Percentiles rank a stretch among this genome's conserved stretches.
phyloP scores from a whole-genome alignment of 2,113 vertebrate species.

The Tragelaphus imberbis region DNA sequence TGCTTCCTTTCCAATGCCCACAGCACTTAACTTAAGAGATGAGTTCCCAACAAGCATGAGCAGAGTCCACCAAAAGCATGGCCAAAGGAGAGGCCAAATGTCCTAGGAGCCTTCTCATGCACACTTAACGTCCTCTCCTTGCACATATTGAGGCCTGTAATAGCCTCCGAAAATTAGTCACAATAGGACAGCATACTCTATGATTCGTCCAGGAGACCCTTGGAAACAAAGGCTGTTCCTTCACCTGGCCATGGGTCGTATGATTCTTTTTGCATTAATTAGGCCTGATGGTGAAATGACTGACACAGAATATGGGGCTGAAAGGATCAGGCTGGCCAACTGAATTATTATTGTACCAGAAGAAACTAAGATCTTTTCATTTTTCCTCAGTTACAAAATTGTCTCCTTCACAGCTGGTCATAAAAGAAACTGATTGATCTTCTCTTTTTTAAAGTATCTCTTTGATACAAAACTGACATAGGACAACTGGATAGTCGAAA shows the following conservation, averaged over 20 bases:
- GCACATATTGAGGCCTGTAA: not conserved
- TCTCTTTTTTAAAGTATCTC: not conserved
- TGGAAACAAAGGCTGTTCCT: not conserved
- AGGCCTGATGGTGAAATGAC: not conserved
- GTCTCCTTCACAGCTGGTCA: not conserved
- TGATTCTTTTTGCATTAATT: not conserved
- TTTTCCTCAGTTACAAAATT: not conserved
- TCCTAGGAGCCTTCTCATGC: not conserved
- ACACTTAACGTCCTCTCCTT: not conserved
- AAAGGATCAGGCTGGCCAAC: not conserved
- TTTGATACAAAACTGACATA: conserved; percentile 19
- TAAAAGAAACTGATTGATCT: not conserved
- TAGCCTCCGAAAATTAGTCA: not conserved
- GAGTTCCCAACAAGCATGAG: not conserved
- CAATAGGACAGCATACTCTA: not conserved
- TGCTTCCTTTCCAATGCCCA: not conserved
- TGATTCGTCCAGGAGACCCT: not conserved
- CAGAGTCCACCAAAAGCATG: not conserved
- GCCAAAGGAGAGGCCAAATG: not conserved
- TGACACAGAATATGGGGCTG: not conserved
- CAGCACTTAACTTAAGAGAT: not conserved
- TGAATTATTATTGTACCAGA: not conserved
- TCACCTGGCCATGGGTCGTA: not conserved
- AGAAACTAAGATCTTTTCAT: not conserved
- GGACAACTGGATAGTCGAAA: not conserved